These are phyloP conservation scores for Tenthredo mesomela DNA, from an alignment of 2,888 invertebrate genomes.

Conservation along the genomic window DNA sequence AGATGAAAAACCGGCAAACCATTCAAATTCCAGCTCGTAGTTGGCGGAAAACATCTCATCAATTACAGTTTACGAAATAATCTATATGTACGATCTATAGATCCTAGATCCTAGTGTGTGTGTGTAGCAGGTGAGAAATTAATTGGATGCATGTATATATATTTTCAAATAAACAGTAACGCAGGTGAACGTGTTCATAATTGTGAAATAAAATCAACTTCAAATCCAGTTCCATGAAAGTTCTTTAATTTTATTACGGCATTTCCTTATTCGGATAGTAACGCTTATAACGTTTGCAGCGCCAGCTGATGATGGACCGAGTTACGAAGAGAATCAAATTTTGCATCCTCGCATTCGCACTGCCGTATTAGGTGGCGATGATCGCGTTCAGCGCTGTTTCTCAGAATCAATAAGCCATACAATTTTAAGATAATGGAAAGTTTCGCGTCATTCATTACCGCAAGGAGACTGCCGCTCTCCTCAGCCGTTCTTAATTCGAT, in stretches of 20 bases:
- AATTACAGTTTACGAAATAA: conserved; percentile 25
- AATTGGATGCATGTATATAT: background rate
- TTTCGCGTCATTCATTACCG: background rate
- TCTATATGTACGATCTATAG: background rate
- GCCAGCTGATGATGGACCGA: background rate
- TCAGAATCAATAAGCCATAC: background rate
- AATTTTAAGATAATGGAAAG: conserved; percentile 3
- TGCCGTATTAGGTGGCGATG: background rate
- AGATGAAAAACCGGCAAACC: background rate
- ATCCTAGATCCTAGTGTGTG: background rate
- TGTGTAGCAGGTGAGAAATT: background rate
- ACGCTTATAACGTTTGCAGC: background rate
- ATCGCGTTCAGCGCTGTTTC: background rate
- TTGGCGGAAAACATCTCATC: background rate
- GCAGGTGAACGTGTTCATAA: too few species aligned
- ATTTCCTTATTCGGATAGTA: conserved; percentile 1
- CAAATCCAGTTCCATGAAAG: conserved; percentile 7
- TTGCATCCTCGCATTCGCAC: background rate
- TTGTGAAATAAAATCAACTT: background rate
- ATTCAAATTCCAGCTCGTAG: background rate
- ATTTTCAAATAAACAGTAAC: background rate
- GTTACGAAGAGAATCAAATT: background rate
- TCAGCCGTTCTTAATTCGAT: background rate
- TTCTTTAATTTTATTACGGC: background rate
- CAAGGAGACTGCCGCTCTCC: background rate